Evolutionary conservation across 2,888 invertebrate species (phyloP).

Genomic region (Ligdia adustata): DNA sequence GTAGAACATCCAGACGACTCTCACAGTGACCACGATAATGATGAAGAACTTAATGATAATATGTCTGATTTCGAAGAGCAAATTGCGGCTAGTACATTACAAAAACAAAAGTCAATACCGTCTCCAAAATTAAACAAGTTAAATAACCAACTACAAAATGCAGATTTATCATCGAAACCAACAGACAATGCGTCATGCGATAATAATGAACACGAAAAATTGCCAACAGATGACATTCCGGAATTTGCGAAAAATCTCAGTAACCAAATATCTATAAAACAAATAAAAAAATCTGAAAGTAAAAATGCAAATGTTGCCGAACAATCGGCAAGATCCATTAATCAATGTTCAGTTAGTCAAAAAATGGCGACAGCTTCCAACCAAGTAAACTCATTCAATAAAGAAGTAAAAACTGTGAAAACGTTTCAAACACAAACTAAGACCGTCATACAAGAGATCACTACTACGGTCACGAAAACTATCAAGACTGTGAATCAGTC

Average conservation of each 20-base stretch:
- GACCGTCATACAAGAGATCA: constrained; percentile 76
- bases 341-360: constrained; percentile 45
- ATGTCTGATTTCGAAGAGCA: constrained; percentile 51
- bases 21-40: constrained; percentile 51
- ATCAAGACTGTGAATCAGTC: constrained; percentile 74
- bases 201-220: constrained; percentile 21
- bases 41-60: constrained; percentile 40
- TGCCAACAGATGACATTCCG: constrained; percentile 30
- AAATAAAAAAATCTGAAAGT: constrained; percentile 43
- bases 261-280: constrained; percentile 50
- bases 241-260: constrained; percentile 39
- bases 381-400: constrained; percentile 65
- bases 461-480: constrained; percentile 78
- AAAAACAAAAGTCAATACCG: constrained; percentile 37
- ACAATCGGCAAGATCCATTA: constrained; percentile 4
- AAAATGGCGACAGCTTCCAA: constrained; percentile 52
- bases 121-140: constrained; percentile 49
- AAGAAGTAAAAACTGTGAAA: constrained; percentile 68
- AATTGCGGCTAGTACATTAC: constrained; percentile 45
- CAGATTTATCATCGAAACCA: constrained; percentile 55
- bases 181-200: constrained; percentile 10
- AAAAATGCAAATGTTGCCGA: constrained; percentile 31
- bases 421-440: constrained; percentile 70
- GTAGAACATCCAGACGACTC: constrained; percentile 60
- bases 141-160: constrained; percentile 46